Percentiles rank a stretch among this genome's conserved stretches.
Conservation (phyloP, 2,113 vertebrate species). For the Physeter macrocephalus region DNA sequence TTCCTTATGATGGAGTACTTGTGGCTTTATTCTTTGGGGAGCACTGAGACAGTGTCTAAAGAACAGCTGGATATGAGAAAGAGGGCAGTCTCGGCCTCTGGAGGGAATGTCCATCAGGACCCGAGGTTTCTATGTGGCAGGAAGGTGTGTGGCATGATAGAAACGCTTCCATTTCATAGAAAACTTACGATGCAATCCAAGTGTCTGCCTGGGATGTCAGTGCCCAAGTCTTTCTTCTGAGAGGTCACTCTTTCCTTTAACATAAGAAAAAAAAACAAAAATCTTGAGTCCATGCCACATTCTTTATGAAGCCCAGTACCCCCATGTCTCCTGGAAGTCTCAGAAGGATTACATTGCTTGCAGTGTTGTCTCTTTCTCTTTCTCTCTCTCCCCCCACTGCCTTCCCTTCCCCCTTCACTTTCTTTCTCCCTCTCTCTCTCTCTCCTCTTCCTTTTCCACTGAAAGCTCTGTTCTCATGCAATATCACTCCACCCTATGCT, state of each 20-base stretch:
- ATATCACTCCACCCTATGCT: background rate
- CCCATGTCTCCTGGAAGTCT: background rate
- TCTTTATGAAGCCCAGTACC: background rate
- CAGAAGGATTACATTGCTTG: background rate
- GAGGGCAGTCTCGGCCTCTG: background rate
- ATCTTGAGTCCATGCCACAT: background rate
- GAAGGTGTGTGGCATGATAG: background rate
- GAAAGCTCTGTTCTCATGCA: background rate
- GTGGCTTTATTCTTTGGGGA: background rate
- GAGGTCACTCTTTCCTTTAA: background rate
- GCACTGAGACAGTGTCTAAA: background rate
- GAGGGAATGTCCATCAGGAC: background rate
- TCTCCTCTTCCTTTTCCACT: background rate
- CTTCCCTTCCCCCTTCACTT: background rate
- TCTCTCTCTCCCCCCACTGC: background rate
- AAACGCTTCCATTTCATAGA: background rate
- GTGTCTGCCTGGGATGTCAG: background rate
- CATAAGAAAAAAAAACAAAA: background rate
- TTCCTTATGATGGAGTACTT: slow-evolving; percentile 29
- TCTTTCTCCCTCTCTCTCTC: background rate
- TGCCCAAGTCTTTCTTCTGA: background rate
- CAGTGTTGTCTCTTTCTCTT: background rate
- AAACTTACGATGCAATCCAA: background rate
- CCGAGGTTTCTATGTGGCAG: background rate
- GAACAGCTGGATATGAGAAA: slow-evolving; percentile 22